Evolutionary conservation across 2,113 vertebrate genomes (phyloP), one percentile per base, ranked within the genome.

Genomic region (Brachypteracias leptosomus): DNA sequence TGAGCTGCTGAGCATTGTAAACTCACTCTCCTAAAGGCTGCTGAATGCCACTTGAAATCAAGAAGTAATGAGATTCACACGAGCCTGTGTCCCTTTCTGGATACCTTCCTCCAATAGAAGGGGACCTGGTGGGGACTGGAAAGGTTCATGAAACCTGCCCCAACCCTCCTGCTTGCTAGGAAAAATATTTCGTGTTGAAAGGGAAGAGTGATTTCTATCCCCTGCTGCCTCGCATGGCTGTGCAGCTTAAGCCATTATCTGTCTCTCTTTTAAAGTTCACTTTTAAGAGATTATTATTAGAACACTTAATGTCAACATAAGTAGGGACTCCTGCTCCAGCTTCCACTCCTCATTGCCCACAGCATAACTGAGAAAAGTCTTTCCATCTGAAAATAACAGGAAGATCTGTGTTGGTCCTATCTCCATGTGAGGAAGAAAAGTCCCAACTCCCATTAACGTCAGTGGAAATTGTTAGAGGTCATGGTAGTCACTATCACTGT

Each of bases 331-430:
- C 55, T 61, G 8, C 74, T 89, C 40, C 26, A 35, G 12, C 8
- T 65, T 72, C 9, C 19, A 10, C 8, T 75, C 19, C 63, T 12
- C 0, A 0, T 24, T 62, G 3, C 22, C n/a, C 26, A 54, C 8
- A 29, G 20, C 28, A 57, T 9, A 51, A 72, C 6, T 24, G 17
- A 46, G 40, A 40, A 25, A 74, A 40, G 7, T 11, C 42, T 74
- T 71, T 22, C 3, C 13, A 5, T 5, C 9, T 40, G 62, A 44
- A 94, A 78, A 49, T 44, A 54, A 24, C 7, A 5, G 13, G 17
- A 70, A 95, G 24, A 81, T 82, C 59, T 85, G 8, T 36, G n/a
- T 42, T 54, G 19, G 16, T 49, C 52, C 29, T 74, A 6, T 16
- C 14, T 44, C 29, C 31, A 1, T 16, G 20, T 17, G 22, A 25